A percentile compares a stretch with the other conserved stretches of the same genome.
These are phyloP conservation scores for Torymus auratus DNA, from an alignment of 2,888 invertebrate genomes.

Conservation along the genomic window DNA sequence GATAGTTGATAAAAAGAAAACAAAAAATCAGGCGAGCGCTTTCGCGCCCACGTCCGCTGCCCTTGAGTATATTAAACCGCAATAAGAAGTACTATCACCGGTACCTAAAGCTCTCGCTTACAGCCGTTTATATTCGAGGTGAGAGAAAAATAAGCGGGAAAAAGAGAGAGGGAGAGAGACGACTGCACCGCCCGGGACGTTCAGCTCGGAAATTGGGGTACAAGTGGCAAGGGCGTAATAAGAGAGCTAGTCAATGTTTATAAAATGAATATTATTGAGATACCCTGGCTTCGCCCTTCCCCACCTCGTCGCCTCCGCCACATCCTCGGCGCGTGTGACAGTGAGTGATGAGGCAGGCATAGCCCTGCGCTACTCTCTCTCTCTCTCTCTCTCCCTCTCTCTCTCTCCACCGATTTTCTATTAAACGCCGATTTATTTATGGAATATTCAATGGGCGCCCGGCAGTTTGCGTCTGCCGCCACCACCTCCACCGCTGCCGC, in stretches of 20 bases:
- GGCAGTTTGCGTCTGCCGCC: constrained; percentile 41
- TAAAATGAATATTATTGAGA: constrained; percentile 75
- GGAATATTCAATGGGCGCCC: constrained; percentile 71
- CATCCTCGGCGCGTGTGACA: constrained; percentile 62
- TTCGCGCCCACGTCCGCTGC: too few species aligned
- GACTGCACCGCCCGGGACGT: background rate
- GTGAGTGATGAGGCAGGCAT: constrained; percentile 70
- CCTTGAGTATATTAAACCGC: too few species aligned
- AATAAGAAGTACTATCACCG: too few species aligned
- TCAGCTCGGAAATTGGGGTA: background rate
- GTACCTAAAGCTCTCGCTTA: too few species aligned
- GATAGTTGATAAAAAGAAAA: too few species aligned
- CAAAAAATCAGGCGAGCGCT: too few species aligned
- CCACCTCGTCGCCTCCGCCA: background rate
- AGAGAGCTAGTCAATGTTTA: constrained; percentile 70
- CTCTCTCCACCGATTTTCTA: constrained; percentile 73
- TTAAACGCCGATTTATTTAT: constrained; percentile 75
- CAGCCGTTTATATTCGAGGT: too few species aligned
- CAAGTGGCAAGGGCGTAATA: constrained; percentile 62
- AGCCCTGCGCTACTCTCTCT: constrained; percentile 26
- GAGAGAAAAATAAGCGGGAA: background rate
- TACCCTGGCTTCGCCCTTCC: constrained; percentile 57
- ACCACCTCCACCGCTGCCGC: constrained; percentile 56
- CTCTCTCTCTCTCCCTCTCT: too few species aligned
- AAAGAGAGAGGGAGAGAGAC: background rate